Evolutionary conservation across 2,888 invertebrate genomes (phyloP).

Genomic region (Lottia scabra): DNA sequence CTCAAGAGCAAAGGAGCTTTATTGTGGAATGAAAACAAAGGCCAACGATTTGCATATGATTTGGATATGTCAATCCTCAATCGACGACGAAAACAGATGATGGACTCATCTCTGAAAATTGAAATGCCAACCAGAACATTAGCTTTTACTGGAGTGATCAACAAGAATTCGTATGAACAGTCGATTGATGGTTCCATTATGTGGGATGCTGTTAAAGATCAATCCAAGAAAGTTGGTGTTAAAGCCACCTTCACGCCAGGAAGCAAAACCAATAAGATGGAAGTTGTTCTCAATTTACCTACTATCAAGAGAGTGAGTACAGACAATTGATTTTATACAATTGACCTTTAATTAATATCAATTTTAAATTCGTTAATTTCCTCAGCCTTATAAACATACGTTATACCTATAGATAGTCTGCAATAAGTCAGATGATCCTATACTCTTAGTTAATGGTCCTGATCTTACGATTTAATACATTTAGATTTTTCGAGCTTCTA

Average conservation of each 20-base stretch:
- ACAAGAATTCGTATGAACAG: conserved; percentile 18
- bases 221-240: conserved; percentile 42
- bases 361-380: too few species aligned
- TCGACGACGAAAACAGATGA: conserved; percentile 16
- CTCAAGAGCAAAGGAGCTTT: conserved; percentile 36
- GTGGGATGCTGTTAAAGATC: conserved; percentile 56
- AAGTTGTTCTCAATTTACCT: conserved; percentile 46
- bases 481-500: too few species aligned
- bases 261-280: conserved; percentile 35
- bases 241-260: conserved; percentile 34
- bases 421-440: too few species aligned
- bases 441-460: too few species aligned
- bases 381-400: too few species aligned
- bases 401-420: too few species aligned
- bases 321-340: background rate
- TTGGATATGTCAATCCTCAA: conserved; percentile 9
- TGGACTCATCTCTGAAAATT: conserved; percentile 18
- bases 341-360: too few species aligned
- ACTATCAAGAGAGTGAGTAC: conserved; percentile 29
- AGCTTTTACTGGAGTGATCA: conserved; percentile 30
- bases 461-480: too few species aligned
- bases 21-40: conserved; percentile 40
- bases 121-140: conserved; percentile 33
- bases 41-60: conserved; percentile 25
- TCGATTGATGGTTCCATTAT: conserved; percentile 35